Conservation (phyloP, 2,113 vertebrate genomes). For the Bostrychus sinensis region DNA sequence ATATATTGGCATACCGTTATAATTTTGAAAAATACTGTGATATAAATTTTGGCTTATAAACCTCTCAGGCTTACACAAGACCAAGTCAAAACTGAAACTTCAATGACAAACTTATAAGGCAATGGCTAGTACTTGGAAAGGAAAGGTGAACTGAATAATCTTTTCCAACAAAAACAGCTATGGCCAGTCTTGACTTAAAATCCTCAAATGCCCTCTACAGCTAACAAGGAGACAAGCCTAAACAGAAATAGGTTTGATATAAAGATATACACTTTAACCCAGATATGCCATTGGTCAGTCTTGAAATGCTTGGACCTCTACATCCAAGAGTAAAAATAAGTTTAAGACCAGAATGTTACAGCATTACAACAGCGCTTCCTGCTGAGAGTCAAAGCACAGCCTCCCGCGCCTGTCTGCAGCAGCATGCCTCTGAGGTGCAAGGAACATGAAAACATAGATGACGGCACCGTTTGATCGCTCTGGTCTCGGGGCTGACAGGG, state of each 20-base stretch:
- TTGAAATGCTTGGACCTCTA: background rate
- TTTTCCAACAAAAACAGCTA: background rate
- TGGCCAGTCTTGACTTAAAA: conserved; percentile 1
- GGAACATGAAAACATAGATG: conserved; percentile 49
- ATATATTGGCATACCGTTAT: no score
- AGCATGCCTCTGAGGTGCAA: conserved; percentile 47
- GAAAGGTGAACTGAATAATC: background rate
- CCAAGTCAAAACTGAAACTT: background rate
- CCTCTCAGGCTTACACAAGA: no score
- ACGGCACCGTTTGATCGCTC: conserved; percentile 55
- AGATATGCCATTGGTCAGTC: background rate
- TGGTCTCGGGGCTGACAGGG: conserved; percentile 52
- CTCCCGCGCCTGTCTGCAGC: conserved; percentile 26
- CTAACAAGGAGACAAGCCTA: background rate
- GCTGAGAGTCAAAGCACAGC: conserved; percentile 28
- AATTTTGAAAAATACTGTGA: no score
- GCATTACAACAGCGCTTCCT: conserved; percentile 10
- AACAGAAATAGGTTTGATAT: background rate
- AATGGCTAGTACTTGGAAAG: background rate
- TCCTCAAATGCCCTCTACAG: background rate
- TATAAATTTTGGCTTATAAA: no score
- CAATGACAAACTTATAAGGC: background rate
- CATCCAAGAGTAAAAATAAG: conserved; percentile 3
- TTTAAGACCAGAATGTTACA: conserved; percentile 7
- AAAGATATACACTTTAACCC: conserved; percentile 1